Evolutionary conservation across 2,113 vertebrate genomes (phyloP), one percentile per base, ranked within the genome.

Genomic region (Procavia capensis): DNA sequence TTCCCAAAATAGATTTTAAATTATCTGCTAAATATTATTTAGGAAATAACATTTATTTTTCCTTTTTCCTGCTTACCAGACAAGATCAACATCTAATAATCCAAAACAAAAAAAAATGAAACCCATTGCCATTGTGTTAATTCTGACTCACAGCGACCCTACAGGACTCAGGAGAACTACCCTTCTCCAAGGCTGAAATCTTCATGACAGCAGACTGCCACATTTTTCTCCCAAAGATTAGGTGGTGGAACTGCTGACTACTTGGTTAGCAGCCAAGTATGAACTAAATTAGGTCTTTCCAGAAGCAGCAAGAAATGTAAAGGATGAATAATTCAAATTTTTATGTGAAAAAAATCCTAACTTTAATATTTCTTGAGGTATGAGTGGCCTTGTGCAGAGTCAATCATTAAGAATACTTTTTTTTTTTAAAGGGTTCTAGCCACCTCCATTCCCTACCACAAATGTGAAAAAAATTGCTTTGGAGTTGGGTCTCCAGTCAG

Each of bases 281-380:
- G 47, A 79, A 72, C 14, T 47, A 76, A 81, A 45, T 16, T 86
- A 50, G 27, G 36, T 76, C 72, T 43, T 90, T 80, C 57, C 39
- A 94, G 74, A 93, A 93, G 16, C 31, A 94, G 34, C 63, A 84
- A 87, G 45, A 82, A 91, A 19, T 66, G 10, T 36, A 81, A 70
- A 64, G 74, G 83, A 39, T 83, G 70, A 95, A 83, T n/a, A 31
- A 83, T 36, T 63, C 70, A 79, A 68, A 72, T n/a, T 81, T 85
- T 76, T 83, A 64, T 91, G 29, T 39, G 10, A 31, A 74, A 80
- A 31, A 54, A 81, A 5, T 1, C 29, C 29, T 47, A 19, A 59
- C 66, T 90, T 43, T 88, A 92, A 74, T 76, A 88, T 85, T 80
- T 95, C 50, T 86, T 94, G 47, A 70, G 64, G 63, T 47, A 82